phyloP scores from a whole-genome alignment of 2,113 vertebrate species.

The Terrapene triunguis region DNA sequence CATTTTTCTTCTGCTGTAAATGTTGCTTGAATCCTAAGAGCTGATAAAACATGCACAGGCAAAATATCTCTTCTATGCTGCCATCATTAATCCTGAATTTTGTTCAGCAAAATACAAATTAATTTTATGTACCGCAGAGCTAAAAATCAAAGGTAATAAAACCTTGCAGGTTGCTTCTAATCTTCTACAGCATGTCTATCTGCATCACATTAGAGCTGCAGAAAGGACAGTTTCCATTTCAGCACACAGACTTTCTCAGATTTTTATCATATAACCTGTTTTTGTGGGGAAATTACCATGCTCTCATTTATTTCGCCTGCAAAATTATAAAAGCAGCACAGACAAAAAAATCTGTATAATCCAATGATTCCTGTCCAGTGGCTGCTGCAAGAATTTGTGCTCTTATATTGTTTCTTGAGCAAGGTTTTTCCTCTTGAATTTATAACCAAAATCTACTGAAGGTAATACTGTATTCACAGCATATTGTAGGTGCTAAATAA shows the following conservation, averaged over 20 bases:
- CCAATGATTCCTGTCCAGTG: neutral
- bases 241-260: neutral
- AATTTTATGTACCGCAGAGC: slow-evolving; percentile 48
- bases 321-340: slow-evolving; percentile 5
- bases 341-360: neutral
- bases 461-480: neutral
- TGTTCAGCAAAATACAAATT: slow-evolving; percentile 61
- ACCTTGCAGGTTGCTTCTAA: slow-evolving; percentile 32
- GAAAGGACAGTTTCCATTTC: slow-evolving; percentile 42
- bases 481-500: neutral
- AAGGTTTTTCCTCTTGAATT: slow-evolving; percentile 22
- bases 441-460: neutral
- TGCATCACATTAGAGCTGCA: neutral
- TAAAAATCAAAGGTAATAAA: slow-evolving; percentile 54
- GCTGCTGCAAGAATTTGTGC: neutral
- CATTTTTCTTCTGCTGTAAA: neutral
- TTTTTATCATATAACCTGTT: slow-evolving; percentile 24
- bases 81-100: slow-evolving; percentile 50
- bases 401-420: neutral
- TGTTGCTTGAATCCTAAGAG: slow-evolving; percentile 27
- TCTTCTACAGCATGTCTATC: neutral
- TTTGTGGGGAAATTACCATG: slow-evolving; percentile 12
- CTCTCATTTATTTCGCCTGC: slow-evolving; percentile 13
- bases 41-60: neutral
- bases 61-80: slow-evolving; percentile 30